These are phyloP conservation scores for Cotesia congregata DNA, from an alignment of 2,888 invertebrate genomes.

Conservation along the genomic window DNA sequence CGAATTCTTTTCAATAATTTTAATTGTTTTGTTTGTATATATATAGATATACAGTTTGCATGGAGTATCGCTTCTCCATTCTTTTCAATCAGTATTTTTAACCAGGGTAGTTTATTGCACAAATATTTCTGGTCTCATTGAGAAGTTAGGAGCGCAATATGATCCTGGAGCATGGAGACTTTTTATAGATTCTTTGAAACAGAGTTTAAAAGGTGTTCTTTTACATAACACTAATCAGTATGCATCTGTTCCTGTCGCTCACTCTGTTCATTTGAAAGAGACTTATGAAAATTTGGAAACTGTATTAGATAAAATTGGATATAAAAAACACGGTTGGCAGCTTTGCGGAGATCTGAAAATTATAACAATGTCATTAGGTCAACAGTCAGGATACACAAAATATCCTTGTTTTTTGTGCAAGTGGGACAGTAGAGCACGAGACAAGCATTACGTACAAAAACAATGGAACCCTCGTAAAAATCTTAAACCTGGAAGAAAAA, in stretches of 20 bases:
- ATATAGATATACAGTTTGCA: too few species aligned
- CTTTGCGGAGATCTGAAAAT: conserved; percentile 34
- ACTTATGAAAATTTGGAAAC: conserved; percentile 5
- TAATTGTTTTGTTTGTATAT: too few species aligned
- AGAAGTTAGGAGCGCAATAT: neutral
- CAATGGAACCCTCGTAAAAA: conserved; percentile 24
- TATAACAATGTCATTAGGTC: conserved; percentile 20
- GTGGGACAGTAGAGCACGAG: conserved; percentile 33
- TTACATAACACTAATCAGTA: conserved; percentile 29
- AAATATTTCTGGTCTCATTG: neutral
- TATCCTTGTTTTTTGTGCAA: conserved; percentile 33
- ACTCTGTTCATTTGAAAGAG: conserved; percentile 4
- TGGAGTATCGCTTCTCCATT: too few species aligned
- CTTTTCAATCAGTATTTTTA: too few species aligned
- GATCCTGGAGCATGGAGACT: conserved; percentile 8
- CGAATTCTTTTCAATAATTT: too few species aligned
- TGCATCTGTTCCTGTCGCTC: conserved; percentile 24
- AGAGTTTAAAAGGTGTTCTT: conserved; percentile 29
- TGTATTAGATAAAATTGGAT: conserved; percentile 21
- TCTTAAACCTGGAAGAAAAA: conserved; percentile 23
- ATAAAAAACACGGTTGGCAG: conserved; percentile 24
- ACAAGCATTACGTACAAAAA: conserved; percentile 24
- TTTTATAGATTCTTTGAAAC: conserved; percentile 14
- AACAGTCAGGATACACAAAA: conserved; percentile 38
- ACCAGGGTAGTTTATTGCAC: conserved; percentile 14